A percentile compares a stretch with the other conserved stretches of the same genome.
phyloP scores from a whole-genome alignment of 2,888 invertebrate species.

The Pheosia gnoma region DNA sequence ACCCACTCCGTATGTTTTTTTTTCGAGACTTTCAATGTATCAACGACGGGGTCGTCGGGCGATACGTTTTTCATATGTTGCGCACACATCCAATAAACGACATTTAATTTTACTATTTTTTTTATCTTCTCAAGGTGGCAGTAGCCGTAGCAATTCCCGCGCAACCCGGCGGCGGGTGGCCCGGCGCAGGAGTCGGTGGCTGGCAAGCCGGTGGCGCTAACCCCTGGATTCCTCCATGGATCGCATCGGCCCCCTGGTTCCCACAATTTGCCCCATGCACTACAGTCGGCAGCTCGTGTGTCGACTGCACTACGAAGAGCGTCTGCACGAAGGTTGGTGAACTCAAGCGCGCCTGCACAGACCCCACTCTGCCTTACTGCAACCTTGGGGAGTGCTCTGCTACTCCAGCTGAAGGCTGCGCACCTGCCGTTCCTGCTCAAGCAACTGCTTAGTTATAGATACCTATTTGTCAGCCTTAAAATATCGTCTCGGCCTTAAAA shows the following conservation, averaged over 20 bases:
- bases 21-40: no score
- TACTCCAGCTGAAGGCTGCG: constrained; percentile 68
- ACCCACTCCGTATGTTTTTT: no score
- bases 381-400: constrained; percentile 77
- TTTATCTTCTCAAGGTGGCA: constrained; percentile 59
- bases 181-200: constrained; percentile 31
- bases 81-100: neutral
- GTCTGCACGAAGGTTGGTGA: constrained; percentile 74
- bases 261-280: constrained; percentile 72
- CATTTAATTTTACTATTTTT: constrained; percentile 8
- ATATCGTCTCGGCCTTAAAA: neutral
- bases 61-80: no score
- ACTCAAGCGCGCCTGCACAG: constrained; percentile 61
- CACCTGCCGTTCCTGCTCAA: constrained; percentile 37
- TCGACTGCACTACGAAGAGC: constrained; percentile 66
- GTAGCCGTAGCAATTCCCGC: constrained; percentile 60
- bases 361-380: constrained; percentile 72
- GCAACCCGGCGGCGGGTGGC: constrained; percentile 38
- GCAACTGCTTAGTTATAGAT: neutral
- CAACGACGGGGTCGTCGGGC: no score
- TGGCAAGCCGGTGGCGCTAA: constrained; percentile 49
- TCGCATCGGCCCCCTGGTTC: constrained; percentile 66
- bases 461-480: neutral
- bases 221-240: constrained; percentile 75
- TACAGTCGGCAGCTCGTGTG: constrained; percentile 59